Evolutionary conservation across 2,797 vertebrate species (phyloP).

Genomic region (Thalassophryne amazonica): DNA sequence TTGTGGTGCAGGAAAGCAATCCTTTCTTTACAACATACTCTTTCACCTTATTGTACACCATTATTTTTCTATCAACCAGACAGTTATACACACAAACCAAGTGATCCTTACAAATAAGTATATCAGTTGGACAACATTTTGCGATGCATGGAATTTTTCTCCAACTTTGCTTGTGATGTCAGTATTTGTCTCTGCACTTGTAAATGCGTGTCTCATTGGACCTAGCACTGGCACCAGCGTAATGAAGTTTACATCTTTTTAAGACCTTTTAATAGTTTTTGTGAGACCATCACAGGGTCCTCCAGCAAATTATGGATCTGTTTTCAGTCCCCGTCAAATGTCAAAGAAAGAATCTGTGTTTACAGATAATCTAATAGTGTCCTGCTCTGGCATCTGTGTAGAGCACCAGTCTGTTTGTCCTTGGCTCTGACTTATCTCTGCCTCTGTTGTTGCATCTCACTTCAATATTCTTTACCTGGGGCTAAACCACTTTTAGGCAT

Average conservation of each 20-base stretch:
- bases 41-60: too few relatives aligned
- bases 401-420: slow-evolving; percentile 59
- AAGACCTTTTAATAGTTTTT: slow-evolving; percentile 31
- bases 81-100: too few relatives aligned
- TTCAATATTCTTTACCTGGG: slow-evolving; percentile 60
- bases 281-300: slow-evolving; percentile 10
- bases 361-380: slow-evolving; percentile 67
- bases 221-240: slow-evolving; percentile 15
- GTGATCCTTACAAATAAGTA: too few relatives aligned
- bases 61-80: too few relatives aligned
- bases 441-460: slow-evolving; percentile 54
- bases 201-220: not conserved
- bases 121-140: too few relatives aligned
- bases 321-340: slow-evolving; percentile 41
- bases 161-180: too few relatives aligned
- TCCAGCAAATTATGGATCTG: slow-evolving; percentile 42
- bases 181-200: slow-evolving; percentile 1
- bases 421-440: slow-evolving; percentile 62
- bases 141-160: too few relatives aligned
- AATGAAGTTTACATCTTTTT: slow-evolving; percentile 30
- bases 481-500: slow-evolving; percentile 60
- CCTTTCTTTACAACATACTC: too few relatives aligned
- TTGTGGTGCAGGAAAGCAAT: too few relatives aligned
- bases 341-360: slow-evolving; percentile 38
- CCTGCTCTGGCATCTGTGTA: slow-evolving; percentile 43